Evolutionary conservation across 1,140 invertebrate genomes (phyloP).

Genomic region (Brachystomella parvula): DNA sequence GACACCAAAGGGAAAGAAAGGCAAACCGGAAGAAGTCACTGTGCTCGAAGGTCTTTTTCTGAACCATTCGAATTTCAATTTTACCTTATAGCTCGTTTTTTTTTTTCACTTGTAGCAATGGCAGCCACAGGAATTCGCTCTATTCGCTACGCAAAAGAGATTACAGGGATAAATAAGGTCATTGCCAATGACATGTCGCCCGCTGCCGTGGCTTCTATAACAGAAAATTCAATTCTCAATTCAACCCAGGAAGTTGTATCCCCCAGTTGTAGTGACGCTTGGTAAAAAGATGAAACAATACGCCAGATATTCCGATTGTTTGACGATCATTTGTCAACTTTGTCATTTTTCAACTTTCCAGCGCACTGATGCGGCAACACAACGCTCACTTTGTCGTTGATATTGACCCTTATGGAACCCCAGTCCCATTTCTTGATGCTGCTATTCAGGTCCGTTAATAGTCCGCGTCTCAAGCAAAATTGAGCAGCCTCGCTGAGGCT

Average conservation of each 20-base stretch:
- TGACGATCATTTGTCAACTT: not conserved
- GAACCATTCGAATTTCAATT: not conserved
- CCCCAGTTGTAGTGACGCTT: slow-evolving; percentile 69
- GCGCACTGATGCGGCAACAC: slow-evolving; percentile 73
- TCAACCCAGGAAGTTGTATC: slow-evolving; percentile 63
- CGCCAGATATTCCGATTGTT: not conserved
- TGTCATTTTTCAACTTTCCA: slow-evolving; percentile 43
- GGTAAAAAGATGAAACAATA: slow-evolving; percentile 50
- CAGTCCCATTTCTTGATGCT: slow-evolving; percentile 83
- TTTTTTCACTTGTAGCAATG: slow-evolving; percentile 53
- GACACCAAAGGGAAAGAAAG: slow-evolving; percentile 1
- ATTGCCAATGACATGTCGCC: slow-evolving; percentile 91
- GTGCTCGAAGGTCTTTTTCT: slow-evolving; percentile 76
- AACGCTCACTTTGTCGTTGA: slow-evolving; percentile 63
- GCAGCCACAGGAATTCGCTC: slow-evolving; percentile 91
- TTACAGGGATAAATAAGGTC: slow-evolving; percentile 69
- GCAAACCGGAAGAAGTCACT: slow-evolving; percentile 37
- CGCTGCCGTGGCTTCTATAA: slow-evolving; percentile 77
- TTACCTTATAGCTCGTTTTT: not conserved
- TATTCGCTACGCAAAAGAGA: slow-evolving; percentile 92
- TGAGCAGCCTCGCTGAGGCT: too few relatives aligned
- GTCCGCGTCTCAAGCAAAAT: slow-evolving; percentile 23
- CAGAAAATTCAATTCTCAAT: slow-evolving; percentile 72
- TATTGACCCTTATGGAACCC: slow-evolving; percentile 95
- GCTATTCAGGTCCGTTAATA: slow-evolving; percentile 56